Evolutionary conservation across 2,888 invertebrate genomes (phyloP), one percentile per base, ranked within the genome.

Genomic region (Drosophila villosipedis): DNA sequence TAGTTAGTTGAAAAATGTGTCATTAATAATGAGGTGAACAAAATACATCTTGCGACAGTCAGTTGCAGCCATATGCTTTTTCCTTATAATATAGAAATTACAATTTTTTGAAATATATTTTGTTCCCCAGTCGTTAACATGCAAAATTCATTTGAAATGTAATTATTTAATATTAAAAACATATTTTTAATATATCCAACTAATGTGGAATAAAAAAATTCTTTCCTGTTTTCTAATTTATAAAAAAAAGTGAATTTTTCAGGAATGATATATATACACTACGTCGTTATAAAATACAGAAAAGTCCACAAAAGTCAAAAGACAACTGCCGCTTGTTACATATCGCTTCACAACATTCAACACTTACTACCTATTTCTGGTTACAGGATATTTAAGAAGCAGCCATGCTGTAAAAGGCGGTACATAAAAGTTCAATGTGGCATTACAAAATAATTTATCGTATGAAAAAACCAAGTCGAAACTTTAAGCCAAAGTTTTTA

Each of bases 401-500:
- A 12, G 12, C 49, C 68, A 50, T 30, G 47, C 53, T 57, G 54
- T 54, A 39, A 59, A 58, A 58, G 65, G 50, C 47, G 35, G 31
- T 35, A 39, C 28, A 47, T 62, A 58, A 82, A 82, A 70, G 82
- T 73, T 65, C 62, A 63, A 70, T 72, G 41, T 72, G 69, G 65
- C 76, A 76, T 67, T 76, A 62, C 73, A 76, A 67, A 69, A 82
- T 79, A 79, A 84, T 85, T 90, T 82, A 74, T 75, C 63, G 61
- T 62, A 71, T 70, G 59, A 72, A 72, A 70, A 62, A 43, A 28
- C 22, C 35, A 59, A 53, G 60, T 52, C 54, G 57, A 72, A 84
- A 84, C 73, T 90, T 83, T 73, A 72, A 69, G 75, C 50, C 55
- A 85, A 90, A 85, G 89, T 89, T 85, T 77, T 76, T 86, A 89